These are phyloP conservation scores for Atethmia centrago DNA, from an alignment of 2,888 invertebrate species.

Conservation along the genomic window DNA sequence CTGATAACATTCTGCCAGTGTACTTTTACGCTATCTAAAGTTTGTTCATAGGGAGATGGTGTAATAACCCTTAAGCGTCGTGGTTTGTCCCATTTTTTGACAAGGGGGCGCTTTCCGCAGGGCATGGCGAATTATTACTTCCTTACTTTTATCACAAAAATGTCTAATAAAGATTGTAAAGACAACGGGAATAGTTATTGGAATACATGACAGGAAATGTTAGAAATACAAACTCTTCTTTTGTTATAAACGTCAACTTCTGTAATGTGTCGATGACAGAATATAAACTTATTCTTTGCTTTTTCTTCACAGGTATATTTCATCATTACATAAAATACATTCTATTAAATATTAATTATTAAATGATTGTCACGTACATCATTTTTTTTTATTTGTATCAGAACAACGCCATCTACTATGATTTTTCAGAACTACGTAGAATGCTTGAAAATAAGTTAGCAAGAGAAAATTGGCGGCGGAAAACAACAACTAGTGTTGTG, in stretches of 20 bases:
- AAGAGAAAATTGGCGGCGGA: not conserved
- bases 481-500: not conserved
- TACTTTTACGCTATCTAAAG: constrained; percentile 83
- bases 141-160: not conserved
- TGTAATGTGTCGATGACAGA: constrained; percentile 2
- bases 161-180: not conserved
- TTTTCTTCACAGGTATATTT: not conserved
- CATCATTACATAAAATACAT: too few relatives aligned
- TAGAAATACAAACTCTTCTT: constrained; percentile 30
- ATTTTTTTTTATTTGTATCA: not conserved
- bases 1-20: constrained; percentile 84
- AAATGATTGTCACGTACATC: not conserved
- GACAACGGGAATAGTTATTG: not conserved
- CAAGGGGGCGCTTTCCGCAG: constrained; percentile 81
- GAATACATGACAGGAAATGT: not conserved
- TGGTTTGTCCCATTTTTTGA: constrained; percentile 83
- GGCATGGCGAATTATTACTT: constrained; percentile 72
- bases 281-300: constrained; percentile 21
- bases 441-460: not conserved
- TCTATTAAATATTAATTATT: not conserved
- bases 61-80: constrained; percentile 75
- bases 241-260: constrained; percentile 36
- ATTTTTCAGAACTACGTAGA: constrained; percentile 27
- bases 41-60: constrained; percentile 84
- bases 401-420: constrained; percentile 56